Conservation (phyloP, 2,797 vertebrate species). For the Catostomus latipinnis region DNA sequence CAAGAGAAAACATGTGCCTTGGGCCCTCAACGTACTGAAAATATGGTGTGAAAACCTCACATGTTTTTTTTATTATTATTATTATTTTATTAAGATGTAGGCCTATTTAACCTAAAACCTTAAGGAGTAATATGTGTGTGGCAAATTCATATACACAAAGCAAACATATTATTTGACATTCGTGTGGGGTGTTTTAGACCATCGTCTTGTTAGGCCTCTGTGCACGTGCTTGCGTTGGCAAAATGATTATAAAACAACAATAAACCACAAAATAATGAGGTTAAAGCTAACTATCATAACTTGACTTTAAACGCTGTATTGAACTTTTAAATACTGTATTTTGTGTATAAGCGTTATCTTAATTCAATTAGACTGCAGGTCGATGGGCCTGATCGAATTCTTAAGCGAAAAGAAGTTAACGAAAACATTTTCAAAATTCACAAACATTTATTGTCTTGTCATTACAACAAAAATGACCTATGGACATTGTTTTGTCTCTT, state of each 20-base stretch:
- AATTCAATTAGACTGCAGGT: neutral
- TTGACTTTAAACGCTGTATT: neutral
- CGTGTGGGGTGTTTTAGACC: neutral
- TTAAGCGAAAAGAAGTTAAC: conserved; percentile 59
- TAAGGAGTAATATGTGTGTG: neutral
- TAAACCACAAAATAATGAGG: neutral
- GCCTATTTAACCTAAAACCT: neutral
- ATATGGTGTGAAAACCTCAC: conserved; percentile 25
- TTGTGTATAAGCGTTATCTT: neutral
- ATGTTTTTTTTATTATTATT: neutral
- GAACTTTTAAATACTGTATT: neutral
- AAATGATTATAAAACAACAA: neutral
- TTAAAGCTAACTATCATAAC: neutral
- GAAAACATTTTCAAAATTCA: conserved; percentile 79
- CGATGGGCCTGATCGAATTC: conserved; percentile 11
- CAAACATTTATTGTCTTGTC: conserved; percentile 96
- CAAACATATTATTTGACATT: neutral
- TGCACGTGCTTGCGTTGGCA: neutral
- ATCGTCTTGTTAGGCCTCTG: neutral
- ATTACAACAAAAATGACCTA: conserved; percentile 90
- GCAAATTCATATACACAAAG: neutral
- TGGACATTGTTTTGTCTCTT: conserved; percentile 80
- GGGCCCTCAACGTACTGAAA: neutral
- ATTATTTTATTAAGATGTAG: neutral
- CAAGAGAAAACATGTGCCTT: conserved; percentile 66